Conservation (phyloP, 2,888 invertebrate genomes). For the Yponomeuta cagnagella region DNA sequence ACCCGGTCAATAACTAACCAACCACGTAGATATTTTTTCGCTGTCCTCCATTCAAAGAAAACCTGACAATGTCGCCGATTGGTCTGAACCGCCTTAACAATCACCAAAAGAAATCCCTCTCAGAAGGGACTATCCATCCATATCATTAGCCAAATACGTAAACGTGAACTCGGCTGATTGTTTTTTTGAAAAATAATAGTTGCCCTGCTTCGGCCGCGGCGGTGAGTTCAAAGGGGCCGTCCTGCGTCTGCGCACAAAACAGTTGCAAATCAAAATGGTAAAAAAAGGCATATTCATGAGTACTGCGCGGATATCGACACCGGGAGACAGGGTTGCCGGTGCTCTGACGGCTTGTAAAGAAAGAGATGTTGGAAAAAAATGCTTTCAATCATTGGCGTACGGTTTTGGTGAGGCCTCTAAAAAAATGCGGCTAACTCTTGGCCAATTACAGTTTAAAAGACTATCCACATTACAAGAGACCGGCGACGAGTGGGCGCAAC, state of each 20-base stretch:
- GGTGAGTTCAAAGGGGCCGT: slow-evolving; percentile 14
- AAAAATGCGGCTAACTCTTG: too few species aligned
- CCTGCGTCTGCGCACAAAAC: slow-evolving; percentile 51
- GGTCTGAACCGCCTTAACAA: not conserved
- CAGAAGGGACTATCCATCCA: slow-evolving; percentile 1
- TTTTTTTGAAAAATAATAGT: slow-evolving; percentile 16
- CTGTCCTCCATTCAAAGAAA: too few species aligned
- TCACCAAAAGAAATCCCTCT: not conserved
- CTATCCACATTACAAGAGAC: too few species aligned
- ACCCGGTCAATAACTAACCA: too few species aligned
- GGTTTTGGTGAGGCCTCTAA: too few species aligned
- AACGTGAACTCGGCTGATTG: slow-evolving; percentile 13
- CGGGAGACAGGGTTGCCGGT: slow-evolving; percentile 5
- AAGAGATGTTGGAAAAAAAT: not conserved
- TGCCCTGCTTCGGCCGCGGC: not conserved
- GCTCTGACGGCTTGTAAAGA: not conserved
- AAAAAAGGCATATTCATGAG: slow-evolving; percentile 62
- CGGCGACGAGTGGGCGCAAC: too few species aligned
- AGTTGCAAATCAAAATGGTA: slow-evolving; percentile 47
- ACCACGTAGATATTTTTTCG: too few species aligned
- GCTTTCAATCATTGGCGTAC: not conserved
- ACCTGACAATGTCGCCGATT: not conserved
- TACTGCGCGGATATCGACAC: slow-evolving; percentile 18
- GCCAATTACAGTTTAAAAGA: too few species aligned
- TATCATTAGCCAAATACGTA: slow-evolving; percentile 19